phyloP scores from a whole-genome alignment of 2,888 invertebrate species.

The Mimachlamys varia region DNA sequence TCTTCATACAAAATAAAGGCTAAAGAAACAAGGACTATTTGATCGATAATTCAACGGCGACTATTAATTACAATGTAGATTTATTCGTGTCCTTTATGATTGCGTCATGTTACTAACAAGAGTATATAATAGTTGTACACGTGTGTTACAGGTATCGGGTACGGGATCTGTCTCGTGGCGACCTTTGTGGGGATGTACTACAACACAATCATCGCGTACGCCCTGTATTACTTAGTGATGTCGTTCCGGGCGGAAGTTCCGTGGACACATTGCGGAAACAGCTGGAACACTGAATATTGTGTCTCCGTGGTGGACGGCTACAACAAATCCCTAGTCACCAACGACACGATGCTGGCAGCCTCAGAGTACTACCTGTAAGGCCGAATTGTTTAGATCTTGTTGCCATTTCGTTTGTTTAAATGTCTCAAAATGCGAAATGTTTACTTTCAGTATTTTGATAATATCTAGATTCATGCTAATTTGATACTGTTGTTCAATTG shows the following conservation, averaged over 20 bases:
- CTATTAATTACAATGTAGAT: too few species aligned
- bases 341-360: constrained; percentile 70
- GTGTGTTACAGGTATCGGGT: constrained; percentile 91
- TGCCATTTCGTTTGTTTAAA: too few species aligned
- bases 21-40: too few species aligned
- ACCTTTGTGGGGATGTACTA: constrained; percentile 89
- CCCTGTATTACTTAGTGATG: constrained; percentile 82
- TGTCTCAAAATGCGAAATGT: too few species aligned
- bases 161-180: constrained; percentile 95
- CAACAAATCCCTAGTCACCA: constrained; percentile 60
- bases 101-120: not conserved
- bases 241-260: constrained; percentile 79
- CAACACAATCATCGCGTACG: constrained; percentile 98
- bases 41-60: too few species aligned
- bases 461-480: too few species aligned
- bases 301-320: constrained; percentile 83
- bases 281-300: constrained; percentile 80
- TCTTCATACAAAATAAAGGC: too few species aligned
- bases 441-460: too few species aligned
- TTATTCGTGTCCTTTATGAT: too few species aligned
- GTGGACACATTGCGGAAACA: constrained; percentile 79
- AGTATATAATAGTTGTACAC: not conserved
- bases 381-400: not conserved
- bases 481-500: too few species aligned
- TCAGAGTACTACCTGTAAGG: constrained; percentile 76